A percentile compares a stretch with the other conserved stretches of the same genome.
Evolutionary conservation across 2,888 invertebrate species (phyloP).

Genomic region (Athripsodes cinereus): DNA sequence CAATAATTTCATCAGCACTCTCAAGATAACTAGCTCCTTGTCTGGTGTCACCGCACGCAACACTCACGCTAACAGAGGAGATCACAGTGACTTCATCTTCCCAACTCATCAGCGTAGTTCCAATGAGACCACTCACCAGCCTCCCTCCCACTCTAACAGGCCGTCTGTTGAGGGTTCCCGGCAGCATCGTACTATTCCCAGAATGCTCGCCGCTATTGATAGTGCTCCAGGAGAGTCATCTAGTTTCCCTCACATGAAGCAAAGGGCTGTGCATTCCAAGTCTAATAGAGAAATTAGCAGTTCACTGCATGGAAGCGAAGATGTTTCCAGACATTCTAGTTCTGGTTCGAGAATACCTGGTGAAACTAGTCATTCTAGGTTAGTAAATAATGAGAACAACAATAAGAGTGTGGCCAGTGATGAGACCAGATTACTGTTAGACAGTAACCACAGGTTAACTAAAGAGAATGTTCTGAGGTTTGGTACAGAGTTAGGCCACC

Average conservation of each 20-base stretch:
- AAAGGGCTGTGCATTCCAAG: slow-evolving; percentile 36
- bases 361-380: slow-evolving; percentile 53
- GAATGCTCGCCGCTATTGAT: slow-evolving; percentile 40
- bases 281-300: slow-evolving; percentile 47
- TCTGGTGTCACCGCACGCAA: slow-evolving; percentile 45
- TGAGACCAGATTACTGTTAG: slow-evolving; percentile 31
- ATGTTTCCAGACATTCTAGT: slow-evolving; percentile 37
- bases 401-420: slow-evolving; percentile 1
- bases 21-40: slow-evolving; percentile 45
- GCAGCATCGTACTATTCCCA: slow-evolving; percentile 45
- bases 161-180: slow-evolving; percentile 18
- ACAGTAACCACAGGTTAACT: slow-evolving; percentile 30
- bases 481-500: slow-evolving; percentile 19
- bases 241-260: slow-evolving; percentile 36
- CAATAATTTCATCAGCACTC: slow-evolving; percentile 36
- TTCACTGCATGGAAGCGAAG: slow-evolving; percentile 36
- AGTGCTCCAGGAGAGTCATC: slow-evolving; percentile 33
- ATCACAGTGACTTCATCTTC: slow-evolving; percentile 41
- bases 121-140: slow-evolving; percentile 1
- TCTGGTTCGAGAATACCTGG: slow-evolving; percentile 37
- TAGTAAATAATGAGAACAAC: slow-evolving; percentile 30
- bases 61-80: slow-evolving; percentile 27
- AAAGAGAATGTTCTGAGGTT: slow-evolving; percentile 29
- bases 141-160: slow-evolving; percentile 3
- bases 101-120: slow-evolving; percentile 30